Evolutionary conservation across 2,888 invertebrate species (phyloP), one percentile per base, ranked within the genome.

Genomic region (Phania funesta): DNA sequence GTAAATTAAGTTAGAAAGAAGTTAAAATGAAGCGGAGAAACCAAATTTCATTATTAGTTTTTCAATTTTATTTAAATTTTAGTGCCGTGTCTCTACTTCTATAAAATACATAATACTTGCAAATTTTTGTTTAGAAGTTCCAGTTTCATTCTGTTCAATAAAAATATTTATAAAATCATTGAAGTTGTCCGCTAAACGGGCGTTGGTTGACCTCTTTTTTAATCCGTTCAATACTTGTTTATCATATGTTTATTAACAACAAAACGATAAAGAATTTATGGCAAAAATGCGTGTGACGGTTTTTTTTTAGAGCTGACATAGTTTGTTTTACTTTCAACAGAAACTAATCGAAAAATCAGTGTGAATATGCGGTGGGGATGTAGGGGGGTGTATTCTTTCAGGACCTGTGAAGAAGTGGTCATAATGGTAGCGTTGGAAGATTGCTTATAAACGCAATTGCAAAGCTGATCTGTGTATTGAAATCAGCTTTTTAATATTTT

Each of bases 101-200:
- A 1, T 50, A 41, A 50, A 50, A 29, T n/a, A 24, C n/a, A 16
- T 18, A 50, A 50, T 20, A 41, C 20, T 38, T 52, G 38, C 29
- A 41, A 73, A 73, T 62, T 73, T 29, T 1, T 16, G 22, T 41
- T 46, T 35, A 58, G 56, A 70, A 56, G 29, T 68, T 56, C 20
- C 16, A 56, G 22, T 44, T 32, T n/a, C n/a, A n/a, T 38, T 44
- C 44, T 9, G 50, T 13, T 7, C 8, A 3, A 35, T 24, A 48
- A 32, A 22, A 13, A 32, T 35, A 3, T 35, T 1, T 13, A 13
- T 13, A 35, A 48, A 20, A 26, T 35, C 2, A 20, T 64, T 32
- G 22, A 65, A 38, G 32, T 50, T 50, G 9, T 50, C n/a, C 16
- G 35, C 0, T 16, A 56, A 16, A 68, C 56, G 41, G 7, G 29